A percentile compares a stretch with the other conserved stretches of the same genome.
Conservation (phyloP, 2,888 invertebrate genomes). For the Notodonta ziczac region DNA sequence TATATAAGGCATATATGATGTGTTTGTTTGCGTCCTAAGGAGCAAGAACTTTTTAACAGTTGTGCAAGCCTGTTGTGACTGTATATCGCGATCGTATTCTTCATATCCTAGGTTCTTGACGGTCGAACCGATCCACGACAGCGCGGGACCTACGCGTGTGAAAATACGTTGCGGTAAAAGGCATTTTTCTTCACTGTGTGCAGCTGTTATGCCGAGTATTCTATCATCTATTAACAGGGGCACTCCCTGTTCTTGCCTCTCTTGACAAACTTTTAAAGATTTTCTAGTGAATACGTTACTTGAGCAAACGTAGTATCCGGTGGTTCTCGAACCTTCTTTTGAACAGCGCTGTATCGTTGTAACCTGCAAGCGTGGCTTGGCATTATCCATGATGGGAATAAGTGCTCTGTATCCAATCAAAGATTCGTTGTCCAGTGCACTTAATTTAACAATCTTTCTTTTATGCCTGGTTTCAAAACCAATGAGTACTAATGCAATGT, state of each 20-base stretch:
- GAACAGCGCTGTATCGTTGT: conserved; percentile 49
- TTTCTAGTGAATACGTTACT: conserved; percentile 28
- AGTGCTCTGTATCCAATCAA: conserved; percentile 46
- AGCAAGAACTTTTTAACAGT: neutral
- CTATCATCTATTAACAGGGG: conserved; percentile 54
- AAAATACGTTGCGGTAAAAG: conserved; percentile 40
- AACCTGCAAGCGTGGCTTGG: conserved; percentile 33
- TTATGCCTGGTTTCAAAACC: conserved; percentile 10
- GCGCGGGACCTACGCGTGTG: conserved; percentile 43
- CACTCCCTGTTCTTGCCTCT: conserved; percentile 45
- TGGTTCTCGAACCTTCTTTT: conserved; percentile 9
- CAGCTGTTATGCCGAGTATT: conserved; percentile 48
- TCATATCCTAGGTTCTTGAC: conserved; percentile 18
- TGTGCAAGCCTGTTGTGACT: neutral
- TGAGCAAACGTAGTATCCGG: conserved; percentile 52
- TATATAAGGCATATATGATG: neutral
- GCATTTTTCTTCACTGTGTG: conserved; percentile 30
- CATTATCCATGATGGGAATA: conserved; percentile 40
- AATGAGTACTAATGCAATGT: conserved; percentile 36
- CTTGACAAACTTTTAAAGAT: conserved; percentile 26
- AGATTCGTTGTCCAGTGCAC: conserved; percentile 41
- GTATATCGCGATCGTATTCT: conserved; percentile 1
- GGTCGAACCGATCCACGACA: conserved; percentile 50
- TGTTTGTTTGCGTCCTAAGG: neutral
- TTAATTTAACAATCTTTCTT: conserved; percentile 39